These are phyloP conservation scores for Salminus brasiliensis DNA, from an alignment of 2,113 vertebrate genomes.

Conservation along the genomic window DNA sequence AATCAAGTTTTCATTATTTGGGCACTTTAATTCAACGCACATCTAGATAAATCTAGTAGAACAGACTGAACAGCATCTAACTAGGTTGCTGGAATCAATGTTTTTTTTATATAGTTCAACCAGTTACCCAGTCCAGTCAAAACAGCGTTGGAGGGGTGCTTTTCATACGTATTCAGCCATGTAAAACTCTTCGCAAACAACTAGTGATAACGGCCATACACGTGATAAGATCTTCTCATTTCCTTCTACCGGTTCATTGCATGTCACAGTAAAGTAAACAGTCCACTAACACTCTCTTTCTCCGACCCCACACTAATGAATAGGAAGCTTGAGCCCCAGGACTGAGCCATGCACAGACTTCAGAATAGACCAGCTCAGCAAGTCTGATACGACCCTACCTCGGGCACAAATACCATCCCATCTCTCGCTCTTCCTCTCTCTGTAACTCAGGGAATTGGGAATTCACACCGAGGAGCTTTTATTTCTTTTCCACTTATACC, in stretches of 20 bases:
- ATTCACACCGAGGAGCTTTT: conserved; percentile 58
- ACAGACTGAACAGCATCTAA: background rate
- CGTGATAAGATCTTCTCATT: conserved; percentile 3
- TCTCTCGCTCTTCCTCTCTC: conserved; percentile 1
- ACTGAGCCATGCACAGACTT: background rate
- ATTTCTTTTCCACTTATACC: conserved; percentile 66
- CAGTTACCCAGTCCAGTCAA: background rate
- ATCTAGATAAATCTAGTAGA: background rate
- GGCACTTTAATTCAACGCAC: too few species aligned
- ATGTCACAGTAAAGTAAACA: background rate
- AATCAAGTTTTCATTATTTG: too few species aligned
- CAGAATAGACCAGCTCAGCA: conserved; percentile 58
- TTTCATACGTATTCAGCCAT: background rate
- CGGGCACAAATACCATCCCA: conserved; percentile 59
- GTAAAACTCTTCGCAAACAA: background rate
- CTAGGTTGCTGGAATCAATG: background rate
- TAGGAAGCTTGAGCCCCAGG: background rate
- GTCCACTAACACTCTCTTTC: background rate
- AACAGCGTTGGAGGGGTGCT: background rate
- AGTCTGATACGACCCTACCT: conserved; percentile 63
- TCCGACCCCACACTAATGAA: conserved; percentile 21
- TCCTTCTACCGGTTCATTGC: conserved; percentile 6
- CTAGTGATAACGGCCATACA: background rate
- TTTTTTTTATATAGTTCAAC: background rate
- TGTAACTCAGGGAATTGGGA: too few species aligned